Base-by-base conservation (phyloP, 2,888 invertebrate species). In the Drosophila subquinaria region DNA sequence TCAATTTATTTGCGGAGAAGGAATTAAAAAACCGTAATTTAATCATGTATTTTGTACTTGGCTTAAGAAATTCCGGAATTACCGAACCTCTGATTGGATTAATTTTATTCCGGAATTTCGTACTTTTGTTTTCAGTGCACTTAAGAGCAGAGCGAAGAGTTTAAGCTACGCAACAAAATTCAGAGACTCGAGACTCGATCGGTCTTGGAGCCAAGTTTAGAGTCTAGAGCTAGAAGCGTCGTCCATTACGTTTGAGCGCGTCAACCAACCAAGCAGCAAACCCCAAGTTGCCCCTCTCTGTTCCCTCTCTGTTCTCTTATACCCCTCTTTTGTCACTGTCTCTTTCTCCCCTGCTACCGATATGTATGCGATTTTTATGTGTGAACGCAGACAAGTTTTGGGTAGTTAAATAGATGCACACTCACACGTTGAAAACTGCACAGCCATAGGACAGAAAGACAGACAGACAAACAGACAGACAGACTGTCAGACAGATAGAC, bases 351-450 rank as follows among this genome's bases (percentile, higher is more conserved):
- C 35, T 43, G 63, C 40, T 43, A 20, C 70, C 79, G 79, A 79
- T 81, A 81, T 73, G 76, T 85, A 73, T 73, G 80, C 86, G 88
- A 88, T 86, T 86, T 88, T 88, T 86, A 86, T 86, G 86, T 86
- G 86, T 83, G 86, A 86, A 88, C 82, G 90, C 81, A 89, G 90
- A 85, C 90, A 82, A 90, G 89, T 89, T 76, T 90, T 81, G 87
- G 90, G 90, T 90, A 82, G 88, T 89, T 89, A 87, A 88, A 79
- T 90, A 85, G 86, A 84, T 87, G 87, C 84, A 84, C 67, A 79
- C 78, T 72, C 68, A 78, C 76, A 73, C 72, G 67, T 73, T 76
- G 67, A 60, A 62, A 56, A 70, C 65, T 68, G 77, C 65, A 69
- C 68, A 73, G 78, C 45, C 60, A 63, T 17, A 50, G 59, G 57